phyloP scores from a whole-genome alignment of 92 coral and sea anemone genomes.

The Zoanthus sociatus region DNA sequence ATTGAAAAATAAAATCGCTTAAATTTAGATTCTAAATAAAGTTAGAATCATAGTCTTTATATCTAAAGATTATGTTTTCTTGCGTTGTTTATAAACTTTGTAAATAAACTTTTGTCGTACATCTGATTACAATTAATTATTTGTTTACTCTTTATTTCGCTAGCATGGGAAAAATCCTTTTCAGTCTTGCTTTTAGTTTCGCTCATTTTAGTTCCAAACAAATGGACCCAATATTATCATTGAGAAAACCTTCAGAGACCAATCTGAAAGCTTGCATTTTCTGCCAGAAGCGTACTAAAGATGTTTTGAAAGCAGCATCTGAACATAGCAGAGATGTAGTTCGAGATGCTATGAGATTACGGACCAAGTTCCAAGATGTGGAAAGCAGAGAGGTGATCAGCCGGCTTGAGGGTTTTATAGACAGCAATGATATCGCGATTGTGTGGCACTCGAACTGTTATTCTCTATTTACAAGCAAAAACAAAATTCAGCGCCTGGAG shows the following conservation, averaged over 20 bases:
- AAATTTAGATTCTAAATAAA: too few species aligned
- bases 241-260: background rate
- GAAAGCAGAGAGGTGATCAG: background rate
- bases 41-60: too few species aligned
- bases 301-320: conserved; percentile 1
- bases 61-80: too few species aligned
- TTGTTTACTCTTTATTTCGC: too few species aligned
- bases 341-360: background rate
- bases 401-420: background rate
- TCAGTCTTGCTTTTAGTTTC: too few species aligned
- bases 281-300: conserved; percentile 1
- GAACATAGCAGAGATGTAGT: conserved; percentile 2
- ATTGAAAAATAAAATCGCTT: too few species aligned
- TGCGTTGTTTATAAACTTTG: too few species aligned
- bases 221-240: too few species aligned
- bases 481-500: background rate
- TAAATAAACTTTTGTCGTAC: too few species aligned
- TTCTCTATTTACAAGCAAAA: conserved; percentile 3
- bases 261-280: background rate
- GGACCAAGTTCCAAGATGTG: background rate
- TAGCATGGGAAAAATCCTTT: too few species aligned
- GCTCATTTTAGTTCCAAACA: too few species aligned
- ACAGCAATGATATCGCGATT: background rate
- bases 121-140: too few species aligned
- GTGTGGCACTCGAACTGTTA: background rate